Conservation (phyloP, 2,888 invertebrate species). For the Epinotia brunnichana region DNA sequence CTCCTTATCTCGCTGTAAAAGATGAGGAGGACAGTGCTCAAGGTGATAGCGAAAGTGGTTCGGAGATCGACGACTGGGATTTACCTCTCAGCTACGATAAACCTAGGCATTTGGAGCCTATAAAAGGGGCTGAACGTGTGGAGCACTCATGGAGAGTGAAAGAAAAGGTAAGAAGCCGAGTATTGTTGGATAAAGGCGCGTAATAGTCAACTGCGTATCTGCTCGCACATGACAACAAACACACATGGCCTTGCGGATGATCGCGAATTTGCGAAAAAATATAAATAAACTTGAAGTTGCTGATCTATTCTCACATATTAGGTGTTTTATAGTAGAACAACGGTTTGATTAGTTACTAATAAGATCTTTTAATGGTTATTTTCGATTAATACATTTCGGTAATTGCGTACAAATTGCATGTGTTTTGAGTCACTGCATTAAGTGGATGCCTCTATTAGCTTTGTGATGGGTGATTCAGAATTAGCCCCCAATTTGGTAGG, state of each 20-base stretch:
- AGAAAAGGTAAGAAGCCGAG: conserved; percentile 87
- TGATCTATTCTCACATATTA: not conserved
- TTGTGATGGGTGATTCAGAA: not conserved
- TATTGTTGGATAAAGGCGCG: conserved; percentile 47
- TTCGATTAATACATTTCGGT: not conserved
- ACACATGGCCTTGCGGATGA: conserved; percentile 61
- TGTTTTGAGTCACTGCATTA: conserved; percentile 3
- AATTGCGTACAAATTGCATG: not conserved
- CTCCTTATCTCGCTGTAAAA: conserved; percentile 78
- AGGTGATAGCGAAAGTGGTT: conserved; percentile 72
- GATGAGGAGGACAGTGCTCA: conserved; percentile 76
- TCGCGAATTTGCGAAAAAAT: conserved; percentile 29
- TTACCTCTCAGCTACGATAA: conserved; percentile 89
- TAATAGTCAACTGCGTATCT: conserved; percentile 59
- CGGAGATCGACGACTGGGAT: conserved; percentile 85
- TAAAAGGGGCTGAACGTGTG: conserved; percentile 84
- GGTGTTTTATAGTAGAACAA: not conserved
- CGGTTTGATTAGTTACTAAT: not conserved
- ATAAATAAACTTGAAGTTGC: conserved; percentile 15
- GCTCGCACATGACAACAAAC: conserved; percentile 71
- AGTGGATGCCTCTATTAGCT: not conserved
- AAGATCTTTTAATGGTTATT: conserved; percentile 10
- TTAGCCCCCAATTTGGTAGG: not conserved
- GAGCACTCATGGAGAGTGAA: conserved; percentile 97
- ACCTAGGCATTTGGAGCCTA: conserved; percentile 83